phyloP scores from a whole-genome alignment of 2,797 vertebrate species.

The Ptychadena robeensis region DNA sequence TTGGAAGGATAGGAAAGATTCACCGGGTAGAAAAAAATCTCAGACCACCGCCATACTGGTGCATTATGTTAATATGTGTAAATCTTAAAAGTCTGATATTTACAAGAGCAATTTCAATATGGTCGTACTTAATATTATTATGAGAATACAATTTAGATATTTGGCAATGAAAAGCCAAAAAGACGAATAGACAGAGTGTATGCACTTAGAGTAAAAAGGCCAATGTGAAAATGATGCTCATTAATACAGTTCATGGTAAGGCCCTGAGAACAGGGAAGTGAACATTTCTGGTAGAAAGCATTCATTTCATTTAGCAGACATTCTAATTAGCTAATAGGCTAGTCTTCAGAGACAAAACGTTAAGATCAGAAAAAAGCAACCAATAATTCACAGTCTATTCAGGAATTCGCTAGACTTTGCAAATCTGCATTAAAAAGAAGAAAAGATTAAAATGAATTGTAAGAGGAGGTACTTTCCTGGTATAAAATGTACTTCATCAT shows the following conservation, averaged over 20 bases:
- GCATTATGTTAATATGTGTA: no score
- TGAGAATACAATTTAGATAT: neutral
- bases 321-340: conserved; percentile 13
- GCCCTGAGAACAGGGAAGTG: conserved; percentile 9
- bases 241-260: conserved; percentile 13
- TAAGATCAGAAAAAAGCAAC: neutral
- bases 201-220: neutral
- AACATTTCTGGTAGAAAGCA: neutral
- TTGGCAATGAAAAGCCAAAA: neutral
- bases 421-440: conserved; percentile 1
- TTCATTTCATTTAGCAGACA: conserved; percentile 8
- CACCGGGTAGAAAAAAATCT: no score
- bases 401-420: neutral
- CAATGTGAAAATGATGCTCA: conserved; percentile 12
- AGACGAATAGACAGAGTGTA: neutral
- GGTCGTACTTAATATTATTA: no score
- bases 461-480: neutral
- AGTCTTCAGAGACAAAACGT: neutral
- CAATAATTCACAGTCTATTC: neutral
- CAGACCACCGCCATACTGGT: no score
- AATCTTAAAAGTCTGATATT: no score
- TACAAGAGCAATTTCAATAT: no score
- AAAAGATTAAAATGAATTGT: neutral
- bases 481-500: neutral
- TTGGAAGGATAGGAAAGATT: no score